Percentiles rank a stretch among this genome's conserved stretches.
Evolutionary conservation across 2,888 invertebrate genomes (phyloP).

Genomic region (Caenorhabditis parvicauda): DNA sequence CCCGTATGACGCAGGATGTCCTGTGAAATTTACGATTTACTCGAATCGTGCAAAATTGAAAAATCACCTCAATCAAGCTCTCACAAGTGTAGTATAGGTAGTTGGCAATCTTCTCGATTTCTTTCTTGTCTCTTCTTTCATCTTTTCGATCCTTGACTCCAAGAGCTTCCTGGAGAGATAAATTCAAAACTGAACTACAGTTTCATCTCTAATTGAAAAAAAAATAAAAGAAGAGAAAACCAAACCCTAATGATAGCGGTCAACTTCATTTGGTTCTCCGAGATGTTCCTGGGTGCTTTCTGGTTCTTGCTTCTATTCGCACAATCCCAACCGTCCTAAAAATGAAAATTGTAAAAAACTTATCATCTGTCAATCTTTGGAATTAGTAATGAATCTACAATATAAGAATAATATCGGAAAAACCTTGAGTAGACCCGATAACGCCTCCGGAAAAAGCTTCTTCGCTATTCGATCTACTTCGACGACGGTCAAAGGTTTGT

Average conservation of each 20-base stretch:
- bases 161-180: no score
- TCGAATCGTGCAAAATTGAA: not conserved
- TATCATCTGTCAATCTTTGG: not conserved
- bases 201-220: no score
- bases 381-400: not conserved
- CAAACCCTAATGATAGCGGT: slow-evolving; percentile 28
- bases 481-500: slow-evolving; percentile 17
- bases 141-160: no score
- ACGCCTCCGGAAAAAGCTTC: slow-evolving; percentile 17
- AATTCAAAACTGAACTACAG: no score
- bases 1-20: slow-evolving; percentile 75
- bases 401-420: not conserved
- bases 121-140: not conserved
- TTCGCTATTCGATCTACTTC: slow-evolving; percentile 19
- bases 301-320: slow-evolving; percentile 14
- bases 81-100: slow-evolving; percentile 37
- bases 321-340: slow-evolving; percentile 28
- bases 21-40: slow-evolving; percentile 8
- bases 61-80: slow-evolving; percentile 21
- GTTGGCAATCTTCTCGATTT: slow-evolving; percentile 25
- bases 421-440: slow-evolving; percentile 9
- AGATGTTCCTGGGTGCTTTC: slow-evolving; percentile 8
- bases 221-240: not conserved
- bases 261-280: slow-evolving; percentile 25
- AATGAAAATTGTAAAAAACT: not conserved